Evolutionary conservation across 1,140 invertebrate species (phyloP).

Genomic region (Littorina saxatilis): DNA sequence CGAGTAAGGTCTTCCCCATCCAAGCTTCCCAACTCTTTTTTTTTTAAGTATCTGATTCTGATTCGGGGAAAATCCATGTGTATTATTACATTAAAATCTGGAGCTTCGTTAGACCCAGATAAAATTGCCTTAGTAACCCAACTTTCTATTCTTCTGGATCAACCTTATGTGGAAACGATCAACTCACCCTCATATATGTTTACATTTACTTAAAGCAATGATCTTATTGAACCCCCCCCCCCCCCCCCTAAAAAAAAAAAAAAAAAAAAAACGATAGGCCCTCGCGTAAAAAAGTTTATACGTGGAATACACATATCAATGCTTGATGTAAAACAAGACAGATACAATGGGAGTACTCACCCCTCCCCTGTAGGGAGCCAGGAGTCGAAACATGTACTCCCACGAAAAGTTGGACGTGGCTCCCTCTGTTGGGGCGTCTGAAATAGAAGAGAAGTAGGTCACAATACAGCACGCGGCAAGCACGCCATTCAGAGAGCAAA

Average conservation of each 20-base stretch:
- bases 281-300: not conserved
- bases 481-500: not conserved
- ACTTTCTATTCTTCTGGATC: no score
- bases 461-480: not conserved
- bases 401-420: conserved; percentile 45
- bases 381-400: conserved; percentile 48
- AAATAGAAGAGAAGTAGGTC: not conserved
- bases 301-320: not conserved
- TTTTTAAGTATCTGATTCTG: no score
- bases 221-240: not conserved
- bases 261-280: no score
- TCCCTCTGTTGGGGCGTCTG: conserved; percentile 8
- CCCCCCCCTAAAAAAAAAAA: no score
- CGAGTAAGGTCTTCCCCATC: no score
- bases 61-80: no score
- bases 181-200: no score
- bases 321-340: not conserved
- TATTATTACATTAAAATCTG: no score
- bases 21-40: no score
- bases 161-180: not conserved
- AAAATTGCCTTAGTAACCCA: no score
- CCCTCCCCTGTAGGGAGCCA: conserved; percentile 35
- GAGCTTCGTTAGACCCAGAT: no score
- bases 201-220: not conserved
- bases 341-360: not conserved